phyloP scores from a whole-genome alignment of 2,888 invertebrate genomes.

The Dusona sp. region DNA sequence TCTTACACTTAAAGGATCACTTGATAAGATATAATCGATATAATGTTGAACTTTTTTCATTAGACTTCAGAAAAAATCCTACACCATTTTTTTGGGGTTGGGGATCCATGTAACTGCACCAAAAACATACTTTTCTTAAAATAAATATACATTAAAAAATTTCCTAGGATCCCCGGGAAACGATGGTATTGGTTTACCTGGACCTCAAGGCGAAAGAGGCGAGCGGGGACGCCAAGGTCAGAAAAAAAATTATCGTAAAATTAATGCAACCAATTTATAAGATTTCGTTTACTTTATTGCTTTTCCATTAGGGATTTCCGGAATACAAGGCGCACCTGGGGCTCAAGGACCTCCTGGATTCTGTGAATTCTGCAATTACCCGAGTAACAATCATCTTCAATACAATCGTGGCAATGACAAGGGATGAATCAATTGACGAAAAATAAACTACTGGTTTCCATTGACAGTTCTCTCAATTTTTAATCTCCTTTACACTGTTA shows the following conservation, averaged over 20 bases:
- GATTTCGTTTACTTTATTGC: constrained; percentile 11
- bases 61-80: no score
- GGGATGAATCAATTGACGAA: constrained; percentile 80
- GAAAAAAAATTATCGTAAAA: neutral
- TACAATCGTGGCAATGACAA: constrained; percentile 87
- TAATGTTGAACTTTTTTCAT: no score
- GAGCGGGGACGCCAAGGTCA: constrained; percentile 90
- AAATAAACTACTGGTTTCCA: neutral
- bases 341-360: constrained; percentile 88
- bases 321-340: constrained; percentile 88
- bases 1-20: no score
- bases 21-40: no score
- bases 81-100: no score
- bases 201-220: constrained; percentile 92
- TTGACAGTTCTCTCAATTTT: neutral
- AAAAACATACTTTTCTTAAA: neutral
- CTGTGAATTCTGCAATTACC: constrained; percentile 88
- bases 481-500: neutral
- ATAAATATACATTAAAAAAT: neutral
- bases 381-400: constrained; percentile 86
- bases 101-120: no score
- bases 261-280: neutral
- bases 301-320: constrained; percentile 80
- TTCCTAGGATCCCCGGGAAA: constrained; percentile 88
- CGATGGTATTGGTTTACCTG: constrained; percentile 88